Evolutionary conservation across 2,888 invertebrate species (phyloP).

Genomic region (Amiota mariae): DNA sequence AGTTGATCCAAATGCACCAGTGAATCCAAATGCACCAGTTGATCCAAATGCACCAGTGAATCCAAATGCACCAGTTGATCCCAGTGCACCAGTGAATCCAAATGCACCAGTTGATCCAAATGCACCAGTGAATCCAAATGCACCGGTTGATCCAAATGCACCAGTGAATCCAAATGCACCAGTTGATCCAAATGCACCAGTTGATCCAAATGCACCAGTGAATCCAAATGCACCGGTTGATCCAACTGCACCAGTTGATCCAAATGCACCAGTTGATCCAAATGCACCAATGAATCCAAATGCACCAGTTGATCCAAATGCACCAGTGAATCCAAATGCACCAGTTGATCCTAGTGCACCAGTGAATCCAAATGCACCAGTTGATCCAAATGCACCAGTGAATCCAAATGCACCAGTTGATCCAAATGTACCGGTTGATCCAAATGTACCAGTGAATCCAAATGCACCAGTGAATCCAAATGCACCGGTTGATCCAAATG

Average conservation of each 20-base stretch:
- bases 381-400: too few species aligned
- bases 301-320: conserved; percentile 23
- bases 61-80: conserved; percentile 32
- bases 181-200: conserved; percentile 29
- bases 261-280: conserved; percentile 27
- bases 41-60: conserved; percentile 40
- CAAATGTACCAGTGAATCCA: conserved; percentile 37
- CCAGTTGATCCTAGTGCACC: conserved; percentile 33
- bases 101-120: conserved; percentile 36
- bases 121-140: conserved; percentile 25
- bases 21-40: conserved; percentile 32
- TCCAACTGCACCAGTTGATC: conserved; percentile 4
- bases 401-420: not conserved
- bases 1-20: conserved; percentile 32
- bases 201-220: conserved; percentile 29
- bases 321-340: conserved; percentile 30
- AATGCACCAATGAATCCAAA: conserved; percentile 34
- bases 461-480: conserved; percentile 38
- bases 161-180: conserved; percentile 30
- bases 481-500: conserved; percentile 17
- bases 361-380: conserved; percentile 23
- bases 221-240: conserved; percentile 17
- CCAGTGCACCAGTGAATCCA: conserved; percentile 33
- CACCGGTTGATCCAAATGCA: conserved; percentile 33
- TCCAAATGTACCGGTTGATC: conserved; percentile 33